Base-by-base conservation (phyloP, 2,797 vertebrate species). In the Simalia tracyae region DNA sequence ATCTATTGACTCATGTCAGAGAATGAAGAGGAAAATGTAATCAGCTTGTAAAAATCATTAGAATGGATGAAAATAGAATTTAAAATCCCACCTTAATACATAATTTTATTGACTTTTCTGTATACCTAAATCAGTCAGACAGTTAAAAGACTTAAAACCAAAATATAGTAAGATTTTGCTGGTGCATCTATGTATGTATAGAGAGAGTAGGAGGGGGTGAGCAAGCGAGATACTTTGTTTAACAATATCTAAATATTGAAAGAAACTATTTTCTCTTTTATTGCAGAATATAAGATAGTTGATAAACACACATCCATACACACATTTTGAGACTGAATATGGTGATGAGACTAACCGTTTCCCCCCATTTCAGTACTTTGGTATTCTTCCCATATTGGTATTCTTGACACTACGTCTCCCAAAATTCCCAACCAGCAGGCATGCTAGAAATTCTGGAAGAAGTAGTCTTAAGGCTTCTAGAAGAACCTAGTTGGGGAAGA, bases 1-100 rank as follows among this genome's bases (percentile, higher is more conserved):
- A 98, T 97, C 97, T 99, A 99, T 99, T 99, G 99, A 99, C 98
- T 99, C 96, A 96, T 98, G 98, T 98, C 98, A 98, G 98, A 97
- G 98, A 98, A 99, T 98, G 98, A 98, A 98, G 98, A 97, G 98
- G 98, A 98, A 99, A 99, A 98, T 97, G 98, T 98, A 98, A 99
- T 98, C 98, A 98, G 98, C 98, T 98, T 98, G 98, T 98, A 98
- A 98, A 98, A 98, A 98, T 97, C 97, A 96, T 97, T 98, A 98
- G 95, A 97, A 96, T 97, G 96, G 96, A 97, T 97, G 97, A 96
- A 97, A 97, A 97, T 93, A 96, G 96, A 97, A 97, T 97, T 97
- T 97, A 93, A 96, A 96, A 97, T 94, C 95, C 96, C 94, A 94
- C 97, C 97, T 96, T 96, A 95, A 96, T 97, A 97, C 95, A 96